Conservation (phyloP, 2,113 vertebrate species). For the Phrynosoma blainvillii region DNA sequence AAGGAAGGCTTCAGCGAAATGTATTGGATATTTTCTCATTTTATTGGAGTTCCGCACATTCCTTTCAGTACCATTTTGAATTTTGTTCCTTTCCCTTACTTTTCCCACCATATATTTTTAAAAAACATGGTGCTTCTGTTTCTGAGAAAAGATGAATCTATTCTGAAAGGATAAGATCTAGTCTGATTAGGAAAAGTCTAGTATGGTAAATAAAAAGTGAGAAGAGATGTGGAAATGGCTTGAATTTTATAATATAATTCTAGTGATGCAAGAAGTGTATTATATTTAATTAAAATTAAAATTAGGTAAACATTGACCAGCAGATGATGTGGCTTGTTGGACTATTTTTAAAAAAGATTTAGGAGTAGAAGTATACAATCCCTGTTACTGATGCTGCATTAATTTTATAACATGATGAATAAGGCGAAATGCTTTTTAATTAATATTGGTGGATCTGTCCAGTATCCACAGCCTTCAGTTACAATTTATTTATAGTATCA, state of each 20-base stretch:
- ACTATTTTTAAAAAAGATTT: slow-evolving; percentile 24
- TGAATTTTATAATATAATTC: slow-evolving; percentile 50
- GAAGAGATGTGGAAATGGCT: neutral
- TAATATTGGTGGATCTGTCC: slow-evolving; percentile 18
- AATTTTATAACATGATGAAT: slow-evolving; percentile 32
- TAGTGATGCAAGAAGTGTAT: neutral
- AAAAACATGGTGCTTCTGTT: neutral
- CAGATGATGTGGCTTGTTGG: slow-evolving; percentile 27
- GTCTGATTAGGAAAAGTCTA: neutral
- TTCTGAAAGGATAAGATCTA: neutral
- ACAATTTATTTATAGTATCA: neutral
- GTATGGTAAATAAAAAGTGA: slow-evolving; percentile 25
- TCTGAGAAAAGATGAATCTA: neutral
- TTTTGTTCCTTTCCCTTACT: neutral
- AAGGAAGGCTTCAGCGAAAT: neutral
- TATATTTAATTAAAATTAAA: slow-evolving; percentile 50
- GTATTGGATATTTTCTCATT: neutral
- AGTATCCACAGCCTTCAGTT: neutral
- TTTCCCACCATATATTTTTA: neutral
- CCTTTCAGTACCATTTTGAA: neutral
- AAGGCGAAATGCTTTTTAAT: neutral
- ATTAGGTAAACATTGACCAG: slow-evolving; percentile 31
- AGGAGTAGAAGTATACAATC: slow-evolving; percentile 25
- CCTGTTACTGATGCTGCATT: slow-evolving; percentile 24
- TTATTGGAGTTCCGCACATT: neutral